Base-by-base conservation (phyloP, 2,113 vertebrate genomes). In the Channa argus region DNA sequence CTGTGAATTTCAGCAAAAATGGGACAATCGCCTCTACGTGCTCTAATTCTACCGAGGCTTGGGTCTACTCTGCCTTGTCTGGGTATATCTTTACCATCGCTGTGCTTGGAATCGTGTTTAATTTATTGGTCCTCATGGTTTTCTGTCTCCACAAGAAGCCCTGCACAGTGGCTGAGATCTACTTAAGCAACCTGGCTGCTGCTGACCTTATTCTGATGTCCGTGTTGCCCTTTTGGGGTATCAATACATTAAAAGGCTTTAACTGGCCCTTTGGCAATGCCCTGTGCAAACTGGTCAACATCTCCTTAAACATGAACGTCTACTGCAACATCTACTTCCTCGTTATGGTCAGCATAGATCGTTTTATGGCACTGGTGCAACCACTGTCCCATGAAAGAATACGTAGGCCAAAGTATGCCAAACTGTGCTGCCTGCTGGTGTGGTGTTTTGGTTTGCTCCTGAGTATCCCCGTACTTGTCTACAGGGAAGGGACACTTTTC, bases 91-190 rank as follows among this genome's bases (percentile, higher is more conserved):
- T 95, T 91, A 3, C 92, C 64, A 88, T 96, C 78, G 92, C 94
- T 33, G 41, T 92, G 39, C 74, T 96, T 46, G 95, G 96, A 8
- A 49, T 89, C 0, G 12, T 95, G 0, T 95, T 96, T 49, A 98
- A 98, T 51, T 4, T 86, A 6, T 96, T 97, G 34, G 95, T 98
- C 38, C 94, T 98, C 79, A 74, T 85, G 0, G 83, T 98, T 34
- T 94, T 96, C 78, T 92, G 90, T 47, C 83, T 98, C 24, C 96
- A 98, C 71, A 96, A 93, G 81, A 96, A 91, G 77, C 70, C 82
- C 3, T 96, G 96, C 89, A 95, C 96, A 0, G 94, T 97, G 84
- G 93, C 97, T 0, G 97, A 98, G 87, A 93, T 97, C 91, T 98
- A 96, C 87, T 82, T 98, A 61, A 94, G 93, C 46, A 98, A 96